Percentiles rank a stretch among this genome's conserved stretches.
Conservation (phyloP, 2,797 vertebrate genomes). For the Diplodus sargus region DNA sequence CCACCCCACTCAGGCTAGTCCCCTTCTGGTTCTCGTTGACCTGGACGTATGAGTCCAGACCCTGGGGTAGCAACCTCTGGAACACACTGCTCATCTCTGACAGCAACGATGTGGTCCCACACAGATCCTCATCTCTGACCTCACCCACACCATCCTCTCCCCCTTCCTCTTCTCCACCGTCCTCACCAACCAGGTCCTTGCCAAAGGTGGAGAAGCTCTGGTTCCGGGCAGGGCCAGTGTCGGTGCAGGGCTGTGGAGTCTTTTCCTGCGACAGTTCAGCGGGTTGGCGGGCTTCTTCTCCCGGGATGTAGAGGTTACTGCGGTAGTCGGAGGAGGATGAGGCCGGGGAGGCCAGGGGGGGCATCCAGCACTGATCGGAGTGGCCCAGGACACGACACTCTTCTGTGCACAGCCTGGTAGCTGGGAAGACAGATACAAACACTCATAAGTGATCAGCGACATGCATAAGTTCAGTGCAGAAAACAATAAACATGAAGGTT, state of each 20-base stretch:
- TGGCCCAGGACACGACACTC: constrained; percentile 97
- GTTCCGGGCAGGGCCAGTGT: constrained; percentile 84
- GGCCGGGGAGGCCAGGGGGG: constrained; percentile 88
- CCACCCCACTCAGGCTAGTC: constrained; percentile 67
- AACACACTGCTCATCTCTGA: constrained; percentile 98
- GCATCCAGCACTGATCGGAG: constrained; percentile 99
- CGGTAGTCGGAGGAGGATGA: constrained; percentile 92
- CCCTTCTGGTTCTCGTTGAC: constrained; percentile 87
- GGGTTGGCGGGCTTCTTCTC: constrained; percentile 87
- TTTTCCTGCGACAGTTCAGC: constrained; percentile 79
- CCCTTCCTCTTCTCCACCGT: constrained; percentile 81
- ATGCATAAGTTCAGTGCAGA: no score
- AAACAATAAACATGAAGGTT: no score
- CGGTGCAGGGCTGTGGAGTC: constrained; percentile 85
- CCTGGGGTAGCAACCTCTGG: constrained; percentile 92
- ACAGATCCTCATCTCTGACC: constrained; percentile 85
- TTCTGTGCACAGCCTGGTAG: constrained; percentile 95
- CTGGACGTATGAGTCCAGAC: constrained; percentile 89
- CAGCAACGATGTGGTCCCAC: constrained; percentile 90
- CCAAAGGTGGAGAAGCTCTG: constrained; percentile 98
- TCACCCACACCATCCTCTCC: constrained; percentile 62
- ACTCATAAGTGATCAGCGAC: constrained; percentile 11
- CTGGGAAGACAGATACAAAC: constrained; percentile 74
- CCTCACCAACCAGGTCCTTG: constrained; percentile 85
- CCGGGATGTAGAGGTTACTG: constrained; percentile 97